Evolutionary conservation across 2,888 invertebrate species (phyloP), one percentile per base, ranked within the genome.

Genomic region (Ormyrus rosae): DNA sequence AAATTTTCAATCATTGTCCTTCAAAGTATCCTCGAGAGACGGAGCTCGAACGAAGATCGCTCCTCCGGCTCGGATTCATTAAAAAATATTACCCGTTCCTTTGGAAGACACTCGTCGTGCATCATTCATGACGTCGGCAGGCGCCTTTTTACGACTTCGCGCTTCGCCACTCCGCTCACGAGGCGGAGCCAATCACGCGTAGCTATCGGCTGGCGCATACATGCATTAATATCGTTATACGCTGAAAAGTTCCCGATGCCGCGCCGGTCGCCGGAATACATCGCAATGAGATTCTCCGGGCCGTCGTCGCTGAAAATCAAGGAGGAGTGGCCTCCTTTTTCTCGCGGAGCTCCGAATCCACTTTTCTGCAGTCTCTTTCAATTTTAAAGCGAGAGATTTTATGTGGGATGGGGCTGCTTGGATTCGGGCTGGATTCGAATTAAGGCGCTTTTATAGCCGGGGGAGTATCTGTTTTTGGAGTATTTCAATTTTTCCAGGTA

Each of bases 211-310:
- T 19, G 45, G 45, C n/a, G 58, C 74, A 74, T 74, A 74, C 65
- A 67, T 74, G 74, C 74, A 74, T 73, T 73, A 65, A 73, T 73
- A 73, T 73, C 64, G 64, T 73, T 73, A 73, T 19, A 19, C 45
- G 55, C 10, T 8, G 46, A 13, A 13, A 69, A 45, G 50, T 67
- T 67, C 56, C 46, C 48, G 46, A 7, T 9, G 45, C 67, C 67
- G 9, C 65, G 19, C 51, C 53, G n/a, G 13, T 61, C 61, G 61
- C 34, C 5, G 10, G 64, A 64, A 46, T 45, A 46, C 53, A 55
- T 63, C 50, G 72, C 11, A 51, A 71, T 51, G 61, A 19, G 19
- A 19, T 19, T 19, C 51, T 19, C 51, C 8, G 10, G 51, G 51
- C 9, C 6, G 56, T 56, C n/a, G n/a, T 56, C 56, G 56, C 56